phyloP scores from a whole-genome alignment of 2,888 invertebrate species.

The Erynnis tages region DNA sequence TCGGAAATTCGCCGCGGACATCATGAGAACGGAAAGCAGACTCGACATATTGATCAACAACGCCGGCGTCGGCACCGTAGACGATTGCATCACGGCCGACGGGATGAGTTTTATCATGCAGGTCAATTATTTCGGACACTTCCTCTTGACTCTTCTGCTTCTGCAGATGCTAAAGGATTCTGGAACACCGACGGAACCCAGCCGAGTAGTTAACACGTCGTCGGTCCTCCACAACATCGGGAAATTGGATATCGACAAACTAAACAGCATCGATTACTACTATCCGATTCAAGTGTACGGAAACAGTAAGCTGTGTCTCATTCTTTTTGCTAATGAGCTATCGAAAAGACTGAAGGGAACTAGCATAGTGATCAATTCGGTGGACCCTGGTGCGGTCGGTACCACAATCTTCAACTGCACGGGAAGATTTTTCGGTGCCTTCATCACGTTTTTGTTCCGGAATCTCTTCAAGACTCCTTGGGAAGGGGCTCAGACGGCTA shows the following conservation, averaged over 20 bases:
- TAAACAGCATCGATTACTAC: constrained; percentile 82
- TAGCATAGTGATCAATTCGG: constrained; percentile 87
- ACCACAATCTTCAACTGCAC: constrained; percentile 86
- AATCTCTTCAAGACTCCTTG: constrained; percentile 87
- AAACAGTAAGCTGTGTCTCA: constrained; percentile 86
- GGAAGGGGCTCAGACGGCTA: constrained; percentile 91
- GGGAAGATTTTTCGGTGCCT: constrained; percentile 71
- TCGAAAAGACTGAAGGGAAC: constrained; percentile 83
- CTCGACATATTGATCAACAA: constrained; percentile 94
- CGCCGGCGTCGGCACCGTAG: constrained; percentile 88
- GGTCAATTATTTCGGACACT: constrained; percentile 96
- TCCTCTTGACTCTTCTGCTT: constrained; percentile 93
- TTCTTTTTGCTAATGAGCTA: constrained; percentile 87
- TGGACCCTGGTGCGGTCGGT: constrained; percentile 93
- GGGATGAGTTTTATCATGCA: constrained; percentile 94
- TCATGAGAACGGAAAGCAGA: constrained; percentile 85
- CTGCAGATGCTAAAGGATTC: constrained; percentile 87
- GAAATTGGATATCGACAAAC: constrained; percentile 84
- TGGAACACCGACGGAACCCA: constrained; percentile 78
- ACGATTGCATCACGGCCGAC: constrained; percentile 85
- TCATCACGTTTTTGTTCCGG: constrained; percentile 82
- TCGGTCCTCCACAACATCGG: constrained; percentile 87
- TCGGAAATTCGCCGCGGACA: constrained; percentile 89
- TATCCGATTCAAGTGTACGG: constrained; percentile 78
- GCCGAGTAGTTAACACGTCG: constrained; percentile 89